Conservation (phyloP, 2,888 invertebrate genomes). For the Acanthosepion pharaonis region DNA sequence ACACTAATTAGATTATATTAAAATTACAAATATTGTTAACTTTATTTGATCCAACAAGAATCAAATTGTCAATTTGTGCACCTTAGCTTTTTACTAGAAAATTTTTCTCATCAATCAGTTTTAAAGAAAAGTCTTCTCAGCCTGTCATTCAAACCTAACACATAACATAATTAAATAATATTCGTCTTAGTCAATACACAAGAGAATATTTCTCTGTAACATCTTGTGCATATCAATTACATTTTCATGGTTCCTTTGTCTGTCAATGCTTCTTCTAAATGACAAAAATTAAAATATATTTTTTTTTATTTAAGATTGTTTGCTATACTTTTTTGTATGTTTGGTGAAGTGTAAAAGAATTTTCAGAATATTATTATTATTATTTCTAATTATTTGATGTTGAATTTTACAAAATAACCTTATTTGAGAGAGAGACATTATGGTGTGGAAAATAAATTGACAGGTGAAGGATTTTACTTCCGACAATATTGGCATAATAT, state of each 20-base stretch:
- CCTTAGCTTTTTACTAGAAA: neutral
- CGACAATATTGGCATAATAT: too few relatives aligned
- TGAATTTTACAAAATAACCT: neutral
- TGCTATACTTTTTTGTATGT: neutral
- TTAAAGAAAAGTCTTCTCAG: neutral
- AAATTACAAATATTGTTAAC: neutral
- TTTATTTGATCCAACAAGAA: neutral
- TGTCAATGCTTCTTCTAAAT: neutral
- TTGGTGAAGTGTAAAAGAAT: neutral
- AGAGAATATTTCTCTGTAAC: neutral
- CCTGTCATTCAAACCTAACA: neutral
- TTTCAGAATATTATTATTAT: neutral
- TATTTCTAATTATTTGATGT: neutral
- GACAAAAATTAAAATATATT: neutral
- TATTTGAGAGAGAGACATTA: neutral
- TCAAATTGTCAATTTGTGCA: neutral
- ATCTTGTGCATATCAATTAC: neutral
- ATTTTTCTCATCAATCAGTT: constrained; percentile 1
- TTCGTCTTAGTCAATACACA: neutral
- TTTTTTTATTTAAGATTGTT: neutral
- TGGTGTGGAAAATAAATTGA: neutral
- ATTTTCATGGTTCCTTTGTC: neutral
- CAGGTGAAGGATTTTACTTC: neutral
- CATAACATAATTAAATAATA: neutral
- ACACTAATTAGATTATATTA: neutral